Conservation (phyloP, 53 echinoderm and acorn worm species). For the Stichopus horrens region DNA sequence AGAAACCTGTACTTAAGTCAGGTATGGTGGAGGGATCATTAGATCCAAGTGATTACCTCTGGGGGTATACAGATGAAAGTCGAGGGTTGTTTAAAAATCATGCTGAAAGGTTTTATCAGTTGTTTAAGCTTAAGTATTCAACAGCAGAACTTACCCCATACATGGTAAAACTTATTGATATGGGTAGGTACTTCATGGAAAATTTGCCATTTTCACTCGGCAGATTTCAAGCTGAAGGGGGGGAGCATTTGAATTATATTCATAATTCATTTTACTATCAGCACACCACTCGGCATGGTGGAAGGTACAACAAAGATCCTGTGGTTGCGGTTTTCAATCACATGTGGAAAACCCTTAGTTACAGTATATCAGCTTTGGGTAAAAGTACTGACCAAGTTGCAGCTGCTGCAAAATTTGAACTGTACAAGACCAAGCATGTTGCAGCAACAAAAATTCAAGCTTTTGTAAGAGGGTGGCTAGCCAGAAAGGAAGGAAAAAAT, state of each 20-base stretch:
- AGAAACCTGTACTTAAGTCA: not conserved
- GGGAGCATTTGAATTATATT: conserved; percentile 20
- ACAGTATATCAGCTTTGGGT: not conserved
- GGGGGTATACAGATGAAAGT: conserved; percentile 28
- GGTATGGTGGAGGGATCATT: conserved; percentile 2
- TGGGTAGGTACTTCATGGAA: not conserved
- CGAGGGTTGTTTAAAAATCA: not conserved
- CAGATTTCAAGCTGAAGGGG: conserved; percentile 41
- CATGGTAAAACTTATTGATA: conserved; percentile 66
- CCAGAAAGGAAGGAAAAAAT: not conserved
- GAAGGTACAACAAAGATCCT: no score
- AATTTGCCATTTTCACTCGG: conserved; percentile 15
- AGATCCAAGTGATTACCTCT: conserved; percentile 37
- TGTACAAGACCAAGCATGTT: not conserved
- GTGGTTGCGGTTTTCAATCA: no score
- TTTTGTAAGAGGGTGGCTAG: not conserved
- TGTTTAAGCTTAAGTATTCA: conserved; percentile 49
- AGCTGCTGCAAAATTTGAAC: not conserved
- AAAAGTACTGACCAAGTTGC: no score
- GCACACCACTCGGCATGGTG: no score
- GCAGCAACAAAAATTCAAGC: conserved; percentile 9
- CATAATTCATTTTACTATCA: not conserved
- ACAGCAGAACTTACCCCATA: conserved; percentile 48
- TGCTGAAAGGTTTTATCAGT: conserved; percentile 58
- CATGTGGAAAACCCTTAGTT: conserved; percentile 2